Conservation (phyloP, 2,113 vertebrate genomes). For the Bufo gargarizans region DNA sequence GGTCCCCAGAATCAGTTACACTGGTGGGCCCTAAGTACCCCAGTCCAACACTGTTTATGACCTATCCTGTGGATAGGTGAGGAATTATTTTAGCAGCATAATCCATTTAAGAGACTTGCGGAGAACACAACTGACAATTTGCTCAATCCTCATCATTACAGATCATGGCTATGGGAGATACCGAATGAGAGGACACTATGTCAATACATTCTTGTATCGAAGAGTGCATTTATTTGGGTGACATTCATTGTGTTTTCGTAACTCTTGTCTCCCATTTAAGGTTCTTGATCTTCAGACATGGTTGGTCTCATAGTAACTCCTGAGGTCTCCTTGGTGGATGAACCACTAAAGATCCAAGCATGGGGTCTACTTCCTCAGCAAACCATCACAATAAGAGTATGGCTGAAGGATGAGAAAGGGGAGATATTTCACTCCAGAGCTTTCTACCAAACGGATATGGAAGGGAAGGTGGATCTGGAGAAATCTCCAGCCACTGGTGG, state of each 20-base stretch:
- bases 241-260: neutral
- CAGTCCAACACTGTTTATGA: too few relatives aligned
- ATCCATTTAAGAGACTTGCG: too few relatives aligned
- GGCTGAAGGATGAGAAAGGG: slow-evolving; percentile 77
- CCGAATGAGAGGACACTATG: too few relatives aligned
- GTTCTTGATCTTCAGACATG: slow-evolving; percentile 28
- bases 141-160: too few relatives aligned
- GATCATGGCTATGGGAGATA: too few relatives aligned
- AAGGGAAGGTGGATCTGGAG: slow-evolving; percentile 72
- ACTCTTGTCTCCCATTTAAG: neutral
- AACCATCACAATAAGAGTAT: slow-evolving; percentile 74
- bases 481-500: slow-evolving; percentile 69
- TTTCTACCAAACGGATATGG: slow-evolving; percentile 71
- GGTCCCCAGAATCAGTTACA: too few relatives aligned
- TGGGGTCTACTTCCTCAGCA: slow-evolving; percentile 73
- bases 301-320: slow-evolving; percentile 57
- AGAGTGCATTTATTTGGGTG: too few relatives aligned
- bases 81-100: too few relatives aligned
- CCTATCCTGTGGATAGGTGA: too few relatives aligned
- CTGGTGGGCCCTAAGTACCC: too few relatives aligned
- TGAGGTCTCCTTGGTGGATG: slow-evolving; percentile 67
- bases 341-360: slow-evolving; percentile 68
- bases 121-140: too few relatives aligned
- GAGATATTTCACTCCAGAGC: slow-evolving; percentile 75
- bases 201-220: too few relatives aligned